A percentile compares a stretch with the other conserved stretches of the same genome.
These are phyloP conservation scores for Villa cingulata DNA, from an alignment of 2,888 invertebrate genomes.

Conservation along the genomic window DNA sequence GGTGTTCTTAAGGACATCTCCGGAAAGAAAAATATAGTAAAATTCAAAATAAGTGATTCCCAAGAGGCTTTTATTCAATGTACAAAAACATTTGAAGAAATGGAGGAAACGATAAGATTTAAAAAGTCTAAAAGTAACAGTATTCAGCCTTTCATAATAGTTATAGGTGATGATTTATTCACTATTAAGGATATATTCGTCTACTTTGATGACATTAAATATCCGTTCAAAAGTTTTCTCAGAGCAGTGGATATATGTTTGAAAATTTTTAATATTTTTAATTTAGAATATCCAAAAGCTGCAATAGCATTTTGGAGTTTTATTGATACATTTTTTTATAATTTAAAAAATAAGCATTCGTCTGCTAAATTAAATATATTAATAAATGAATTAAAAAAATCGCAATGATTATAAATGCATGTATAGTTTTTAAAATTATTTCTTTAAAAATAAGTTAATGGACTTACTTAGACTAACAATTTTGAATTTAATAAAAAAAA, in stretches of 20 bases:
- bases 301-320: conserved; percentile 7
- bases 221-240: too few relatives aligned
- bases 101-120: not conserved
- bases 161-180: conserved; percentile 4
- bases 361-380: not conserved
- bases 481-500: too few relatives aligned
- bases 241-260: too few relatives aligned
- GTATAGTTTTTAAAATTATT: too few relatives aligned
- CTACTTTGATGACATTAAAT: conserved; percentile 10
- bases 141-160: conserved; percentile 8
- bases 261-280: too few relatives aligned
- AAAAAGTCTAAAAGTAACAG: not conserved
- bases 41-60: not conserved
- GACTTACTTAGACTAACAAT: too few relatives aligned
- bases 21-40: not conserved
- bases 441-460: too few relatives aligned
- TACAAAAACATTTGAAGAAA: not conserved
- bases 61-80: not conserved
- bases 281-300: too few relatives aligned
- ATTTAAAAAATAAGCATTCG: conserved; percentile 1
- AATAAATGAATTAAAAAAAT: not conserved
- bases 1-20: not conserved
- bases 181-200: conserved; percentile 3
- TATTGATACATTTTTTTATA: conserved; percentile 6
- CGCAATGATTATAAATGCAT: too few relatives aligned